Percentiles rank a stretch among this genome's conserved stretches.
Conservation (phyloP, 2,888 invertebrate species). For the Cartodere bifasciata region DNA sequence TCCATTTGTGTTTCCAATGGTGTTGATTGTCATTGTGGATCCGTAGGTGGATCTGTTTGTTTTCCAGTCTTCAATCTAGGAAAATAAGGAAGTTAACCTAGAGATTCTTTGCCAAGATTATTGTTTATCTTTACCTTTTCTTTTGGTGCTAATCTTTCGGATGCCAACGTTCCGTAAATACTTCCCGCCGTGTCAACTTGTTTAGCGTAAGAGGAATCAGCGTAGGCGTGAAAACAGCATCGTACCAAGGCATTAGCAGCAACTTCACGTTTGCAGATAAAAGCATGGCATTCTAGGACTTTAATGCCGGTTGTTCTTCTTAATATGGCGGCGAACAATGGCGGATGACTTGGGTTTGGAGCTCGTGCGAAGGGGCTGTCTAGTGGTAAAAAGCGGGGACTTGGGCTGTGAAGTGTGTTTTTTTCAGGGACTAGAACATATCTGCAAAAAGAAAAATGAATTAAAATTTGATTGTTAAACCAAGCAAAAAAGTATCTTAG, state of each 20-base stretch:
- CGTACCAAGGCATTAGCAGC: slow-evolving; percentile 95
- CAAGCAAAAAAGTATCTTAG: background rate
- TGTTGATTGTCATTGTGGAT: slow-evolving; percentile 48
- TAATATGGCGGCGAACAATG: slow-evolving; percentile 92
- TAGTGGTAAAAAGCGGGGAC: slow-evolving; percentile 82
- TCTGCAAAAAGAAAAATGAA: slow-evolving; percentile 26
- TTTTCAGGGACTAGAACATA: slow-evolving; percentile 38
- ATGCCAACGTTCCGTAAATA: slow-evolving; percentile 31
- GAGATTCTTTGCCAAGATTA: background rate
- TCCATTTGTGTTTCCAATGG: slow-evolving; percentile 40
- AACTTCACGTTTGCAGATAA: slow-evolving; percentile 91
- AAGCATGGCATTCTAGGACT: slow-evolving; percentile 97
- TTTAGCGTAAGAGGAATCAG: slow-evolving; percentile 86
- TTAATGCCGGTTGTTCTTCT: slow-evolving; percentile 93
- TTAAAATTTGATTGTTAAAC: too few species aligned
- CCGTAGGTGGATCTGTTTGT: slow-evolving; percentile 40
- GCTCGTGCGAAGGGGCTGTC: slow-evolving; percentile 93
- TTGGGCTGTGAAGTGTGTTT: slow-evolving; percentile 42
- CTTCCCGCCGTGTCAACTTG: slow-evolving; percentile 53
- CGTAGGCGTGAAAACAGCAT: slow-evolving; percentile 96
- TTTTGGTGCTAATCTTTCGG: slow-evolving; percentile 30
- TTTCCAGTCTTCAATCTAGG: slow-evolving; percentile 44
- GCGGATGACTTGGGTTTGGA: slow-evolving; percentile 87
- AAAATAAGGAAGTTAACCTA: slow-evolving; percentile 5
- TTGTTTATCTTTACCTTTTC: slow-evolving; percentile 27